Evolutionary conservation across 2,797 vertebrate genomes (phyloP), one percentile per base, ranked within the genome.

Genomic region (Lycodopsis pacificus): DNA sequence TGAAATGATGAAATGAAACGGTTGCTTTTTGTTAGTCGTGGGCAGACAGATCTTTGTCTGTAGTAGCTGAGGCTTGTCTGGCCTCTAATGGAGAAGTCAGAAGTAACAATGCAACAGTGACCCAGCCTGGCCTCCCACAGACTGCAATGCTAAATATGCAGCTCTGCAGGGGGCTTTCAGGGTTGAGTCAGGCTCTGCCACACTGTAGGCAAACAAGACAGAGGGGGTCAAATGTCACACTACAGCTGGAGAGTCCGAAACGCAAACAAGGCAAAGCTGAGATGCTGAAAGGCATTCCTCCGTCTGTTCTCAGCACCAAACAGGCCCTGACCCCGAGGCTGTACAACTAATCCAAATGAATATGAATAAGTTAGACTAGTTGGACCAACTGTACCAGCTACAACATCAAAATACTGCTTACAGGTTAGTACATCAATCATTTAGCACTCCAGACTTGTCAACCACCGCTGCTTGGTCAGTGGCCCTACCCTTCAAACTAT

Each of bases 161-260:
- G 65, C 80, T 77, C 49, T 71, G 61, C 70, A 27, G 42, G 49
- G 36, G 9, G 32, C 58, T 72, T 53, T 73, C 64, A 53, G 54
- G n/a, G 14, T n/a, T 20, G 44, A 56, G 58, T 76, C 62, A 51
- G 58, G 48, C 25, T 34, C 30, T 22, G 27, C 51, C n/a, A 38
- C 57, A 25, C 65, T 38, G 17, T 63, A 42, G 25, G 34, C 66
- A 74, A 77, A 79, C 61, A 65, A 65, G 63, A 68, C 72, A 38
- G 32, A 9, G 20, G 65, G 48, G 80, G 66, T 73, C 56, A 81
- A 48, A 73, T 59, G 59, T 76, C 76, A 76, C 27, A 17, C n/a
- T 34, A 46, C 59, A 84, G 76, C 76, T 67, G 65, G 61, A 53
- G 46, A 62, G 11, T 11, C 58, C 54, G 34, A 67, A 64, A 67